Percentiles rank a stretch among this genome's conserved stretches.
Conservation (phyloP, 2,797 vertebrate species). For the Manis crassicaudata region DNA sequence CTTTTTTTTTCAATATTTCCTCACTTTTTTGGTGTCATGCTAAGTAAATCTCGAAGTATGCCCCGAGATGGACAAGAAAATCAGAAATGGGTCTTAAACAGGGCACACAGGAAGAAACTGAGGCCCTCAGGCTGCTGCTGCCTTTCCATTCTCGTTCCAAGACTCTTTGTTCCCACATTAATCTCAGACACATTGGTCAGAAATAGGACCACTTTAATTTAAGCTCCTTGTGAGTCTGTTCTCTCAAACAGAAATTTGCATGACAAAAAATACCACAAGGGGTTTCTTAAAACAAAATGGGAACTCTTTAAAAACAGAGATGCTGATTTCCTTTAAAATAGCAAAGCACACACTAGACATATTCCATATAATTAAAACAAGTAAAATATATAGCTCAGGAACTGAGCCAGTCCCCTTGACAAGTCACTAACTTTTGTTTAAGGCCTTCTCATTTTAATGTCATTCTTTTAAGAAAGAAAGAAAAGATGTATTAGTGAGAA, state of each 20-base stretch:
- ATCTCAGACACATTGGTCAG: not conserved
- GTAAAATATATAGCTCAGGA: constrained; percentile 68
- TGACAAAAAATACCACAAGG: constrained; percentile 54
- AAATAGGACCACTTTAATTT: constrained; percentile 46
- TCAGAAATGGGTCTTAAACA: not conserved
- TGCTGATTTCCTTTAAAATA: constrained; percentile 75
- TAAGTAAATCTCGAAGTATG: not conserved
- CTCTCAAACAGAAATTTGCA: constrained; percentile 64
- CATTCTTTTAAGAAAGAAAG: constrained; percentile 56
- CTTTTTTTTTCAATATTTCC: not conserved
- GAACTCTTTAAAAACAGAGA: constrained; percentile 69
- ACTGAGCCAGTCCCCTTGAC: constrained; percentile 73
- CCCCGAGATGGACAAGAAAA: rapidly evolving
- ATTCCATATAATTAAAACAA: constrained; percentile 78
- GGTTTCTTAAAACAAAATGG: constrained; percentile 63
- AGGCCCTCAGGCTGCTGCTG: not conserved
- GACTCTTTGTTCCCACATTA: not conserved
- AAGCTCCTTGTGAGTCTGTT: constrained; percentile 22
- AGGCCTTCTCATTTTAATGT: constrained; percentile 65
- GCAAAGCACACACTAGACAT: constrained; percentile 52
- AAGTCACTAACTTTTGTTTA: constrained; percentile 70
- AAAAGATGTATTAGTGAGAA: constrained; percentile 77
- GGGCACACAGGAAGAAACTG: not conserved
- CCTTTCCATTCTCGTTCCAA: not conserved
- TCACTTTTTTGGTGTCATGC: not conserved